phyloP scores from a whole-genome alignment of 30 jellyfish, hydroid and myxozoan species.

The Chironex yamaguchii region DNA sequence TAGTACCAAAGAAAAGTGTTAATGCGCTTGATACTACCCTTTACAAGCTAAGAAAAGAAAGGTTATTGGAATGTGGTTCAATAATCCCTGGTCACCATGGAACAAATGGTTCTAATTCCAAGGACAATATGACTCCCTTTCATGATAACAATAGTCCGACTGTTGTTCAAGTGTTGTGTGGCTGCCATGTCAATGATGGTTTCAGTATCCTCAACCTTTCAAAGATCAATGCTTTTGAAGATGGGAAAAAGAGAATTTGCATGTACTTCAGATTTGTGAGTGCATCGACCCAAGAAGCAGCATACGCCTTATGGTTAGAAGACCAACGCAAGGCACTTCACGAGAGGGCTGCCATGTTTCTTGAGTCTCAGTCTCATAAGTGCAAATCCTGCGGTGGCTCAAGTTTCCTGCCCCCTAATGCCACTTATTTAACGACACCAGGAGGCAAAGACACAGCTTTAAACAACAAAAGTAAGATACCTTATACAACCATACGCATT shows the following conservation, averaged over 20 bases:
- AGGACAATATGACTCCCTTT: background rate
- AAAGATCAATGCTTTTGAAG: conserved; percentile 49
- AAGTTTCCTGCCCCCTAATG: conserved; percentile 70
- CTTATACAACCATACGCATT: too few species aligned
- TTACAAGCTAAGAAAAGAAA: conserved; percentile 78
- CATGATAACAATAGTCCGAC: conserved; percentile 14
- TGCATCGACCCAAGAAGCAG: conserved; percentile 89
- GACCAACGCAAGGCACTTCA: conserved; percentile 87
- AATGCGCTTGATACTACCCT: conserved; percentile 75
- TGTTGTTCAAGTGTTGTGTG: conserved; percentile 79
- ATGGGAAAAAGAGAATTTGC: conserved; percentile 79
- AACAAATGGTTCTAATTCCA: background rate
- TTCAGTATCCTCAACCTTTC: conserved; percentile 63
- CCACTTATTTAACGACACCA: too few species aligned
- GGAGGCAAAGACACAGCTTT: too few species aligned
- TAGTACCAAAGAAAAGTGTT: conserved; percentile 80
- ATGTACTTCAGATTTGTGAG: conserved; percentile 72
- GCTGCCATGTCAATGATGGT: conserved; percentile 89
- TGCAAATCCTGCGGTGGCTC: conserved; percentile 93
- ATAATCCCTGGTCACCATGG: conserved; percentile 71
- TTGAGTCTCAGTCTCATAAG: conserved; percentile 67
- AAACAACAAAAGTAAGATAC: too few species aligned
- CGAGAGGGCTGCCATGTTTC: conserved; percentile 91
- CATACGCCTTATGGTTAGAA: conserved; percentile 96
- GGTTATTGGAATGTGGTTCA: conserved; percentile 88